Evolutionary conservation across 2,888 invertebrate species (phyloP).

Genomic region (Plagodis pulveraria): DNA sequence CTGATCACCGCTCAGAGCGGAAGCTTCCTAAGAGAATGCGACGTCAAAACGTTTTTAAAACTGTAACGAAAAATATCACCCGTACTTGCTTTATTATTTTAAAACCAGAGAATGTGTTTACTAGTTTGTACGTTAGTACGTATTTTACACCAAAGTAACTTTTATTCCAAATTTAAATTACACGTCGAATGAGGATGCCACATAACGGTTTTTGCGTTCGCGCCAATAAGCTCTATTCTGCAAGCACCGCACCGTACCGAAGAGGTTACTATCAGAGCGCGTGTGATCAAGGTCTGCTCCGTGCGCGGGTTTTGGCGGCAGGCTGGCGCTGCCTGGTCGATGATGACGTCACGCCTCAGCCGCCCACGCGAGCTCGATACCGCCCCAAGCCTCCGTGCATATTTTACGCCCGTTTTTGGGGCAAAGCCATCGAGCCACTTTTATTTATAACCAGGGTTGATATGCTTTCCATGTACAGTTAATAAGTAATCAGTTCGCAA

Average conservation of each 20-base stretch:
- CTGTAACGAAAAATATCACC: no score
- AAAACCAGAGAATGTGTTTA: no score
- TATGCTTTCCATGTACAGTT: conserved; percentile 39
- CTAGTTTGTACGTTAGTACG: no score
- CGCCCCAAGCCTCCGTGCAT: conserved; percentile 59
- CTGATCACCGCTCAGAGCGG: no score
- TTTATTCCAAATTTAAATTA: no score
- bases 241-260: conserved; percentile 26
- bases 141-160: no score
- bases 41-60: no score
- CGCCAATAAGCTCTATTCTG: conserved; percentile 15
- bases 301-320: conserved; percentile 64
- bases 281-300: conserved; percentile 62
- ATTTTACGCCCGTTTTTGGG: conserved; percentile 72
- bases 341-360: conserved; percentile 65
- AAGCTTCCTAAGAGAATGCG: no score
- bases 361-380: conserved; percentile 49
- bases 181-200: no score
- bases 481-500: conserved; percentile 35
- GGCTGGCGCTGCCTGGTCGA: conserved; percentile 62
- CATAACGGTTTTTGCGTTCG: no score
- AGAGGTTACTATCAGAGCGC: conserved; percentile 49
- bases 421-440: conserved; percentile 56
- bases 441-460: conserved; percentile 49
- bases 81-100: no score